Evolutionary conservation across 2,797 vertebrate genomes (phyloP), one percentile per base, ranked within the genome.

Genomic region (Naso thynnoides): DNA sequence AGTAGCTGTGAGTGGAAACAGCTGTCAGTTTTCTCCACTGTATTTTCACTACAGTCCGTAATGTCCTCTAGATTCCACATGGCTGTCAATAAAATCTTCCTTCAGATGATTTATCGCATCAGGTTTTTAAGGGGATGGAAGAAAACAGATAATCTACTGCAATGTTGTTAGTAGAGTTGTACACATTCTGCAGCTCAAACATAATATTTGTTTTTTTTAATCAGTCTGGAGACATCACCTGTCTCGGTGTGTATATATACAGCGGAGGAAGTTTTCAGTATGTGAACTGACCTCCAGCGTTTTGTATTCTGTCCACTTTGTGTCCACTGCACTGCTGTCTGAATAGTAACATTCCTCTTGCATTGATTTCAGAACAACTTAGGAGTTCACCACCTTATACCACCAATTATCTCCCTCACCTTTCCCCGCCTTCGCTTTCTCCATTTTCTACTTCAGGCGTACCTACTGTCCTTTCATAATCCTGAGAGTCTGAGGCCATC

Each of bases 301-400:
- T 83, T 80, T 72, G 44, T 78, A 83, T 73, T 69, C 63, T 54
- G 62, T 61, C 45, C 53, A 8, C 13, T 58, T 70, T 73, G 67
- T 70, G 27, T 73, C 21, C 42, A 24, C 26, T 1, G 61, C 57
- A 61, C 41, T 63, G 24, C 67, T 42, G 42, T 44, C 52, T 36
- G 70, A 82, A 73, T 52, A 9, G 27, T 19, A 65, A 73, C 48
- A 19, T 63, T 62, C 68, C 66, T 42, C 41, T 24, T 16, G 57
- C 54, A 64, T 65, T 59, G 68, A 71, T 76, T 76, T 65, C 48
- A 57, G 54, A 66, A 24, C 21, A 56, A 44, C 66, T 83, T 42
- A 68, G 47, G 29, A 69, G 36, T 61, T 45, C 53, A 19, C 29
- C 39, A 61, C 77, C 85, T 86, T 62, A 8, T 66, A 72, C 52